phyloP scores from a whole-genome alignment of 2,797 vertebrate genomes.

The Linurgus olivaceus region DNA sequence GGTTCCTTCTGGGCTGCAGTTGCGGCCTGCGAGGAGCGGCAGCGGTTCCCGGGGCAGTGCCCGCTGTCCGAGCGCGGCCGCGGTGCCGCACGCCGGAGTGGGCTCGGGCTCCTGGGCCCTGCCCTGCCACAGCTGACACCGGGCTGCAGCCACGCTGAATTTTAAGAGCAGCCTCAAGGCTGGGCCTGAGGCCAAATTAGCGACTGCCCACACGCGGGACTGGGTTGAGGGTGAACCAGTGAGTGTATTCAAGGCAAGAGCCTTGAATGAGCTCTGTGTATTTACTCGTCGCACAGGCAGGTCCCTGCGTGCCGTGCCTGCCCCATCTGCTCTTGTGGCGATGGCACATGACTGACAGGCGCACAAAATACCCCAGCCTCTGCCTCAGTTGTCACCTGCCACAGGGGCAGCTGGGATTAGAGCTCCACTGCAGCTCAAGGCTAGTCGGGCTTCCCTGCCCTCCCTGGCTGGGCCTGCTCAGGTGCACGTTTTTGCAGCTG shows the following conservation, averaged over 20 bases:
- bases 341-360: conserved; percentile 44
- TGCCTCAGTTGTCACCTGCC: conserved; percentile 45
- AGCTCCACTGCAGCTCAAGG: neutral
- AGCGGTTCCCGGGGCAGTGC: neutral
- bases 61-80: accelerated
- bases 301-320: conserved; percentile 30
- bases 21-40: neutral
- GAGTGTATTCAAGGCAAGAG: neutral
- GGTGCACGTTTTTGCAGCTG: neutral
- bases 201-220: neutral
- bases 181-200: conserved; percentile 58
- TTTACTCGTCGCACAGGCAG: neutral
- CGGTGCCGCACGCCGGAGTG: neutral
- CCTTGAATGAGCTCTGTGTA: conserved; percentile 32
- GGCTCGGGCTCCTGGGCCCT: neutral
- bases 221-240: neutral
- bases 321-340: conserved; percentile 51
- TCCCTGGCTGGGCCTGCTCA: neutral
- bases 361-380: conserved; percentile 13
- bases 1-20: neutral
- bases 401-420: neutral
- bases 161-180: conserved; percentile 64
- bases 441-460: neutral
- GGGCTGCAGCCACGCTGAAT: neutral
- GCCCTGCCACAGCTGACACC: neutral